Percentiles rank a stretch among this genome's conserved stretches.
These are phyloP conservation scores for Percopsis omiscomaycus DNA, from an alignment of 2,797 vertebrate genomes.

Conservation along the genomic window DNA sequence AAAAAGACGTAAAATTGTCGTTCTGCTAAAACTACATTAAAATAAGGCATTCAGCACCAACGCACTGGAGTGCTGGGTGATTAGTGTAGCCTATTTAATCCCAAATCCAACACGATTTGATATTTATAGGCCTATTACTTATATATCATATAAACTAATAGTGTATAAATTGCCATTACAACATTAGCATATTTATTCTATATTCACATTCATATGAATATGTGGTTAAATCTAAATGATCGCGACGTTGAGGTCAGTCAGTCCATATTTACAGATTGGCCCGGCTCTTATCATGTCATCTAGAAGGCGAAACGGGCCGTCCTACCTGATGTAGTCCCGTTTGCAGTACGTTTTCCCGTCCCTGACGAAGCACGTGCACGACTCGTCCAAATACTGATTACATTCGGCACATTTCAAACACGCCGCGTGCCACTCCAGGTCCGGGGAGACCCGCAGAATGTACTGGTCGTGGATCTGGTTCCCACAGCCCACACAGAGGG, in stretches of 20 bases:
- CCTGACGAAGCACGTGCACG: constrained; percentile 95
- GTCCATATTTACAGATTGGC: no score
- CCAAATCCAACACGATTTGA: no score
- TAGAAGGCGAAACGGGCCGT: constrained; percentile 4
- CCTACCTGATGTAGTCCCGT: constrained; percentile 95
- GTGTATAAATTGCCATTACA: background rate
- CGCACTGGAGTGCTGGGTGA: no score
- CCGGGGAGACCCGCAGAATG: constrained; percentile 93
- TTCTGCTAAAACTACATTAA: no score
- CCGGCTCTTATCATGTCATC: no score
- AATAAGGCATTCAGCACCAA: no score
- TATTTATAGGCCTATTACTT: no score
- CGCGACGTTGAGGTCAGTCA: no score
- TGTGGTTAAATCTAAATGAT: no score
- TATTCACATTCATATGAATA: no score
- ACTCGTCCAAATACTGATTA: constrained; percentile 96
- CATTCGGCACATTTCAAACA: constrained; percentile 96
- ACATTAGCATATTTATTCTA: background rate
- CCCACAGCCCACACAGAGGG: constrained; percentile 95
- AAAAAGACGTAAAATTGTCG: no score
- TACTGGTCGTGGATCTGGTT: constrained; percentile 98
- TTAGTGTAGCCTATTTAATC: no score
- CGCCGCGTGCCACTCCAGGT: constrained; percentile 96
- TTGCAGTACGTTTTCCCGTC: constrained; percentile 97
- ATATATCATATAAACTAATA: background rate